Conservation (phyloP, 1,140 invertebrate species). For the Meteorus sp. region DNA sequence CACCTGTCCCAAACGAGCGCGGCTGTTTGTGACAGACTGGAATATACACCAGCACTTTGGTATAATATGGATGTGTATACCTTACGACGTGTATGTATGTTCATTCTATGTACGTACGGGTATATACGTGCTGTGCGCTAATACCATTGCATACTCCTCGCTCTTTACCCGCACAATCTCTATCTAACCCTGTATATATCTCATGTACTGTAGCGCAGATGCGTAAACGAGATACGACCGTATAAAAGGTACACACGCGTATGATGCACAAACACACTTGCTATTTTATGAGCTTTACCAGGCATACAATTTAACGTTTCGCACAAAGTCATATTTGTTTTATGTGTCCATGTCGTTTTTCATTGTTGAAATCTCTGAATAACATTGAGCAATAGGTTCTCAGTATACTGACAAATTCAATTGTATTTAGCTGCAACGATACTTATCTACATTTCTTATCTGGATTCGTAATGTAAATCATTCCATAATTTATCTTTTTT, state of each 20-base stretch:
- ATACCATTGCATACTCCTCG: slow-evolving; percentile 5
- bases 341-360: no score
- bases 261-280: slow-evolving; percentile 26
- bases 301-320: slow-evolving; percentile 50
- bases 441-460: no score
- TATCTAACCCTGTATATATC: slow-evolving; percentile 1
- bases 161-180: not conserved
- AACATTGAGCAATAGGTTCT: no score
- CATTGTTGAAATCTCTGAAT: no score
- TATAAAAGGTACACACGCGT: slow-evolving; percentile 46
- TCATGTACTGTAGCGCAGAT: slow-evolving; percentile 41
- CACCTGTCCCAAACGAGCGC: slow-evolving; percentile 26
- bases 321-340: no score
- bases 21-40: slow-evolving; percentile 27
- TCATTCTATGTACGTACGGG: no score
- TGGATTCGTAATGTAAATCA: no score
- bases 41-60: slow-evolving; percentile 19
- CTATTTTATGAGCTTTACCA: not conserved
- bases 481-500: no score
- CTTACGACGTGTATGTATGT: not conserved
- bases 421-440: no score
- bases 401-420: no score
- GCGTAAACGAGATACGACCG: slow-evolving; percentile 45
- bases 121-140: slow-evolving; percentile 6
- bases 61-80: not conserved